Evolutionary conservation across 2,888 invertebrate species (phyloP).

Genomic region (Metacarcinus magister): DNA sequence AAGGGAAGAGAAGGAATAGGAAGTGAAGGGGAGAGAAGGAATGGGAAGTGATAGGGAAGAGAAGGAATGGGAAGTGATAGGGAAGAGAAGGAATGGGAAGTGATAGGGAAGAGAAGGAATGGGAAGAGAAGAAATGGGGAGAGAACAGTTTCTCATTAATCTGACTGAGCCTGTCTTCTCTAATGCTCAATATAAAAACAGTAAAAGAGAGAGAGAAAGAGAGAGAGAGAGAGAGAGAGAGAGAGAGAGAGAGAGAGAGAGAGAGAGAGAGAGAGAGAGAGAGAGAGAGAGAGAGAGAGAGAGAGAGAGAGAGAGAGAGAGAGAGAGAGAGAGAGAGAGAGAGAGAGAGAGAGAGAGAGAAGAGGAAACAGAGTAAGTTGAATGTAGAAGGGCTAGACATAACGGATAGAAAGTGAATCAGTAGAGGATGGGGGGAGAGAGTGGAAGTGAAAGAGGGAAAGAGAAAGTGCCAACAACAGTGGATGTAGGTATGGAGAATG

Average conservation of each 20-base stretch:
- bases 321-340: background rate
- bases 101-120: background rate
- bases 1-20: background rate
- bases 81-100: background rate
- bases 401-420: no score
- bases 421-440: background rate
- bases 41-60: background rate
- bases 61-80: background rate
- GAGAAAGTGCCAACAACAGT: background rate
- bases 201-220: background rate
- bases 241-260: constrained; percentile 16
- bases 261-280: constrained; percentile 26
- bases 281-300: constrained; percentile 26
- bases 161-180: no score
- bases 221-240: constrained; percentile 2
- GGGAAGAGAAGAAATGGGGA: background rate
- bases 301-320: constrained; percentile 26
- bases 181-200: no score
- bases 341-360: background rate
- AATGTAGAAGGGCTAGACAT: no score
- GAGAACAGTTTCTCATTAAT: background rate
- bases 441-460: background rate
- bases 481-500: background rate
- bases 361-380: background rate
- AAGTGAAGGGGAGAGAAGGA: background rate